Evolutionary conservation across 2,113 vertebrate genomes (phyloP).

Genomic region (Chloropsis cyanopogon): DNA sequence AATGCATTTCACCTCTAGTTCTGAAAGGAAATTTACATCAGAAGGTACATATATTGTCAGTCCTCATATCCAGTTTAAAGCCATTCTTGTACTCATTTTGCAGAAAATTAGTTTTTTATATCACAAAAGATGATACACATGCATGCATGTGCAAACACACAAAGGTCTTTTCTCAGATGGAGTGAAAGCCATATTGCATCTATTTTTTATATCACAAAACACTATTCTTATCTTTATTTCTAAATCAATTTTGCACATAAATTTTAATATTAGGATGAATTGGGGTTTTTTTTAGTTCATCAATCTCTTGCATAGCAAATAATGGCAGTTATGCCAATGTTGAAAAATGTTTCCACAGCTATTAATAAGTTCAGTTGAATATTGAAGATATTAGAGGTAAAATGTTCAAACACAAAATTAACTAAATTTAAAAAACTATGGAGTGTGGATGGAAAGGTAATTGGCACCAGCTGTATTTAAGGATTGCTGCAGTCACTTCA

Average conservation of each 20-base stretch:
- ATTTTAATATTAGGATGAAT: background rate
- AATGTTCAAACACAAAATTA: background rate
- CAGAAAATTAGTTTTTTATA: background rate
- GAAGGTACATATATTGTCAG: background rate
- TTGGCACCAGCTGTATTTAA: background rate
- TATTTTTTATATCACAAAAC: background rate
- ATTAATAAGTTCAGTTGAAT: background rate
- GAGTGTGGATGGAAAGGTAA: background rate
- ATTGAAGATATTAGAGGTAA: background rate
- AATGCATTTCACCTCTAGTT: background rate
- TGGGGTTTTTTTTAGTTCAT: background rate
- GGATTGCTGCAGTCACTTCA: background rate
- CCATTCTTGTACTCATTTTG: background rate
- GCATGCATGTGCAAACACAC: accelerated
- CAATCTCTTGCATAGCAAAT: background rate
- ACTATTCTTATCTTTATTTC: background rate
- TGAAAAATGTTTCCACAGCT: background rate
- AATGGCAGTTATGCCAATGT: accelerated
- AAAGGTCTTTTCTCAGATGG: background rate
- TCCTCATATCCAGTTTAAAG: background rate
- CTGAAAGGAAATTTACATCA: background rate
- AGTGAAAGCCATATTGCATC: background rate
- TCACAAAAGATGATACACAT: background rate
- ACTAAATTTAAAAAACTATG: background rate
- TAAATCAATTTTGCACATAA: background rate